Evolutionary conservation across 2,113 vertebrate genomes (phyloP).

Genomic region (Antechinus flavipes): DNA sequence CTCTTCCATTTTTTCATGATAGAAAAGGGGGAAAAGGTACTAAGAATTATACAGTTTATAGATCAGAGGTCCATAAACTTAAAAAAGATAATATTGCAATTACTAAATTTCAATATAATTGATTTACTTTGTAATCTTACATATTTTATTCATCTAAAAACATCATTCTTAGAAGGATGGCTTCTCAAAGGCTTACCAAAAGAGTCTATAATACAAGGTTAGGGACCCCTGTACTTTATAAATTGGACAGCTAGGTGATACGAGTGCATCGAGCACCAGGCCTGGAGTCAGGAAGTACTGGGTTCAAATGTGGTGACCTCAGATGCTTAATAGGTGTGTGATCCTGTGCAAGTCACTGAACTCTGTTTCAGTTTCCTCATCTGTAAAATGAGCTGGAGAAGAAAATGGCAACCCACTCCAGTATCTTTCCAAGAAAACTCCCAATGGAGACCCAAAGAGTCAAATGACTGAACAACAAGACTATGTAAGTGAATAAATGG

Average conservation of each 20-base stretch:
- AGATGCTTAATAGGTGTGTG: neutral
- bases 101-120: neutral
- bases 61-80: neutral
- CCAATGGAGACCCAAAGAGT: neutral
- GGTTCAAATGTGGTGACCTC: neutral
- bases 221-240: neutral
- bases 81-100: neutral
- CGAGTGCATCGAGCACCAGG: neutral
- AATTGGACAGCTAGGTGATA: neutral
- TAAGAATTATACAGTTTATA: neutral
- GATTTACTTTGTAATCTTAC: neutral
- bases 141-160: neutral
- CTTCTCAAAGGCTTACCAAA: neutral
- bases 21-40: neutral
- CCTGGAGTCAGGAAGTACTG: neutral
- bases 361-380: neutral
- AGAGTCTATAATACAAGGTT: neutral
- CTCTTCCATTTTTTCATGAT: neutral
- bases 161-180: neutral
- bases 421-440: neutral
- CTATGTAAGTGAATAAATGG: neutral
- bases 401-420: neutral
- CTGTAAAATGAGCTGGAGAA: neutral
- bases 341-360: neutral
- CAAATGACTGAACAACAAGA: neutral